Base-by-base conservation (phyloP, 2,113 vertebrate species). In the Atractosteus spatula region DNA sequence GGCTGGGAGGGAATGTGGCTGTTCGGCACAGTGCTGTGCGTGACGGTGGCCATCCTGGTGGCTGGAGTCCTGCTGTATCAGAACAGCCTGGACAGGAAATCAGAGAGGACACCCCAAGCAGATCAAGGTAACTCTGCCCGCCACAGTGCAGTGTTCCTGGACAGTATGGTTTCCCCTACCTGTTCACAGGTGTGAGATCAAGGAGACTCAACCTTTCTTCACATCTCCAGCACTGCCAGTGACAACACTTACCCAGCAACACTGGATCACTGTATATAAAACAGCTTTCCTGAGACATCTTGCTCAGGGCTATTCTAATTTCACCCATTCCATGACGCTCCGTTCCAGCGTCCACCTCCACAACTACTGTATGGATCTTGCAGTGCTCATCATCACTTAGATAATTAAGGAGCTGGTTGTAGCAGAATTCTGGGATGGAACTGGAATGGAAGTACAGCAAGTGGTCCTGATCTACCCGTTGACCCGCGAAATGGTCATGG, bases 11-110 rank as follows among this genome's bases (percentile, higher is more conserved):
- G 66, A 71, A 66, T 88, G 77, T 90, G 89, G 89, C 73, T 88
- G 4, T 87, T 88, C 81, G 86, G 84, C 78, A 80, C 82, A 0
- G 82, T 0, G 3, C 82, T 91, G 6, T 85, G 80, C 17, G 81
- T 80, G 68, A 73, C 79, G 61, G 84, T 91, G 0, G 83, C 75
- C 0, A 3, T 78, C 47, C 62, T 89, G 87, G 89, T 91, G 71
- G 5, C 69, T 0, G 63, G 12, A 0, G 84, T 69, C 0, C 44
- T 90, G 51, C 17, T 0, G 3, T 88, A 86, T 47, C 90, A 91
- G 80, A 83, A 85, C 16, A 83, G 84, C 66, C 73, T 82, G 84
- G 88, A 90, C 80, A 66, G 78, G 8, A 81, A 7, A 7, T 55
- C 7, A 55, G 55, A 55, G 55, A 55, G 55, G 55, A 7, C 55